These are phyloP conservation scores for Sebastes itinus DNA, from an alignment of 2,797 vertebrate genomes.

Conservation along the genomic window DNA sequence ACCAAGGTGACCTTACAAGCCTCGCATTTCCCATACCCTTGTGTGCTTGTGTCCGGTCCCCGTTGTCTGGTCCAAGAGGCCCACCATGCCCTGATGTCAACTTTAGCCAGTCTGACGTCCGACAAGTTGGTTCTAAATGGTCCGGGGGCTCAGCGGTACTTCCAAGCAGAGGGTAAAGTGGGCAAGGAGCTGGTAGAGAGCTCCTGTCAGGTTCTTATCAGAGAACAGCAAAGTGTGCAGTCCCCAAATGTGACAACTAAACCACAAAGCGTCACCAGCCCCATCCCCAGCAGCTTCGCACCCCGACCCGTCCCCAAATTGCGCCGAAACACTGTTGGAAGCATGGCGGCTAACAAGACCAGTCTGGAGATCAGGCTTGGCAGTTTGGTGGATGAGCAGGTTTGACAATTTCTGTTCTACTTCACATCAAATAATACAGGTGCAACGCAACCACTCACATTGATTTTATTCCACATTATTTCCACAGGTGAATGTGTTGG, in stretches of 20 bases:
- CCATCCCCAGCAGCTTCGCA: not conserved
- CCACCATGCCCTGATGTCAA: not conserved
- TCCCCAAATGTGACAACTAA: not conserved
- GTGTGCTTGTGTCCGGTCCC: constrained; percentile 64
- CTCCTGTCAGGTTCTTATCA: constrained; percentile 57
- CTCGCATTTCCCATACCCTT: constrained; percentile 16
- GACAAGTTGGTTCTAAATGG: constrained; percentile 52
- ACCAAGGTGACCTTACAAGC: constrained; percentile 34
- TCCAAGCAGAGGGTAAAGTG: constrained; percentile 44
- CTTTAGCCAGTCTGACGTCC: constrained; percentile 29
- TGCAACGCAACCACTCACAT: not conserved
- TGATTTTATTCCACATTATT: not conserved
- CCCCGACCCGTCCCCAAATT: not conserved
- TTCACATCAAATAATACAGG: not conserved
- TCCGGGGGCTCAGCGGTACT: constrained; percentile 60
- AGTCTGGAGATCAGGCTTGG: constrained; percentile 47
- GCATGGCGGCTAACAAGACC: not conserved
- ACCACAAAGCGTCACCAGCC: not conserved
- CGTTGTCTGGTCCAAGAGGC: constrained; percentile 33
- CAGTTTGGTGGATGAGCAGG: constrained; percentile 50
- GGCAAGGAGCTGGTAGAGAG: constrained; percentile 43
- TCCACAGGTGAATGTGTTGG: constrained; percentile 67
- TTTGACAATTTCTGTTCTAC: not conserved
- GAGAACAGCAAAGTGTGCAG: not conserved
- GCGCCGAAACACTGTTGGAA: fast-evolving